Percentiles rank a stretch among this genome's conserved stretches.
phyloP scores from a whole-genome alignment of 1,140 invertebrate species.

The Planococcus citri region DNA sequence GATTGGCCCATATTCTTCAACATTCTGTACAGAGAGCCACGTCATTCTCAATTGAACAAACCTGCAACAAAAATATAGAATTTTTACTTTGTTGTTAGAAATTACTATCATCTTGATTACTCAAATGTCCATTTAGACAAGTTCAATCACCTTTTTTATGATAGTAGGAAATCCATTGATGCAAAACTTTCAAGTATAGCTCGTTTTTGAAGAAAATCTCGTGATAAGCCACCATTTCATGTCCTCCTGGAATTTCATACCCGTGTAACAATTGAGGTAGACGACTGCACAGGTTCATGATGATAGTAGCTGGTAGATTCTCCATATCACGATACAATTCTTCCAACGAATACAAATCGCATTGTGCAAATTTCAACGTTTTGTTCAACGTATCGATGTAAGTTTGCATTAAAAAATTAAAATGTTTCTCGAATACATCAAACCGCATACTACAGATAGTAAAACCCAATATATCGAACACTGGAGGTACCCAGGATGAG shows the following conservation, averaged over 20 bases:
- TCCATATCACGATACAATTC: not conserved
- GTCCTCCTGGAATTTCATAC: not conserved
- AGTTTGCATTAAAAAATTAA: not conserved
- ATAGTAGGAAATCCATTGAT: not conserved
- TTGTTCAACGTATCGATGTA: conserved; percentile 16
- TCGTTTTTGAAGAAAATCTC: not conserved
- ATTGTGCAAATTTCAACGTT: not conserved
- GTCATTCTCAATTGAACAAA: too few relatives aligned
- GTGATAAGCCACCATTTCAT: not conserved
- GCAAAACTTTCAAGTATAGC: not conserved
- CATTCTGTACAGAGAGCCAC: too few relatives aligned
- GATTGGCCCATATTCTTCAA: too few relatives aligned
- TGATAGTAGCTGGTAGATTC: not conserved
- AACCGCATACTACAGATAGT: not conserved
- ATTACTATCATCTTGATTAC: too few relatives aligned
- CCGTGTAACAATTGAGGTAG: not conserved
- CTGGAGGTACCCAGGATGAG: not conserved
- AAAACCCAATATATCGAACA: conserved; percentile 11
- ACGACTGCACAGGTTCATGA: not conserved
- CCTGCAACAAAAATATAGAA: too few relatives aligned
- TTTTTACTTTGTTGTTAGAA: too few relatives aligned
- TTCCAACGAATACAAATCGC: not conserved
- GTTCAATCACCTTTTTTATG: not conserved
- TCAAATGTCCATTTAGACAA: too few relatives aligned
- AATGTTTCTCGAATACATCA: not conserved